Evolutionary conservation across 23 tunicate species (phyloP).

Genomic region (Diplosoma virens): DNA sequence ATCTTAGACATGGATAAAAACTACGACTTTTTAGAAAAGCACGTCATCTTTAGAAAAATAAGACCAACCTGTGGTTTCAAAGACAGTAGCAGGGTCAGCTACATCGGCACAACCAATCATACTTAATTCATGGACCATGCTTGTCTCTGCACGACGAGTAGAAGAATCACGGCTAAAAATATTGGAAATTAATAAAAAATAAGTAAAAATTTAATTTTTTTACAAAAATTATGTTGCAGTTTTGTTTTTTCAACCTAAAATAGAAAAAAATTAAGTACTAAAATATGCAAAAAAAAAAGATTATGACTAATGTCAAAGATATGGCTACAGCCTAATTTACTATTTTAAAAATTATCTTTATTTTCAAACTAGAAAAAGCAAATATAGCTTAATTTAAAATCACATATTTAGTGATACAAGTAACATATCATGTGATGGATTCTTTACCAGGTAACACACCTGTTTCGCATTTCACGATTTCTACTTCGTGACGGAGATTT

Average conservation of each 20-base stretch:
- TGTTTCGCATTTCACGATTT: conserved; percentile 54
- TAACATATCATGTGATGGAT: not conserved
- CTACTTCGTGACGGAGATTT: conserved; percentile 48
- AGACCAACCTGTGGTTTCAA: conserved; percentile 86
- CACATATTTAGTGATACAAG: no score
- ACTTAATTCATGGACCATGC: conserved; percentile 52
- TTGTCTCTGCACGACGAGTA: conserved; percentile 25
- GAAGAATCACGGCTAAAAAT: conserved; percentile 59
- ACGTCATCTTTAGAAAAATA: no score
- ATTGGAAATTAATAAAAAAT: no score
- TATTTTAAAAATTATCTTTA: no score
- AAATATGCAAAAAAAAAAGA: not conserved
- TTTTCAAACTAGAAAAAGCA: no score
- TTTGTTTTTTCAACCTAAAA: not conserved
- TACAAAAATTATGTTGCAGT: not conserved
- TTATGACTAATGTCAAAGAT: not conserved
- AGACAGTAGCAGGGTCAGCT: conserved; percentile 65
- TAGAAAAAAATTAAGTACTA: not conserved
- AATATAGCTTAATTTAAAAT: no score
- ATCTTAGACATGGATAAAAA: no score
- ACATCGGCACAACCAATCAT: conserved; percentile 74
- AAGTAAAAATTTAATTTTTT: not conserved
- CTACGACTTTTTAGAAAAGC: no score
- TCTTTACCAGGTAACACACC: conserved; percentile 9
- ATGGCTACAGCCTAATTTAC: no score